phyloP scores from a whole-genome alignment of 2,113 vertebrate genomes.

The Anolis carolinensis region DNA sequence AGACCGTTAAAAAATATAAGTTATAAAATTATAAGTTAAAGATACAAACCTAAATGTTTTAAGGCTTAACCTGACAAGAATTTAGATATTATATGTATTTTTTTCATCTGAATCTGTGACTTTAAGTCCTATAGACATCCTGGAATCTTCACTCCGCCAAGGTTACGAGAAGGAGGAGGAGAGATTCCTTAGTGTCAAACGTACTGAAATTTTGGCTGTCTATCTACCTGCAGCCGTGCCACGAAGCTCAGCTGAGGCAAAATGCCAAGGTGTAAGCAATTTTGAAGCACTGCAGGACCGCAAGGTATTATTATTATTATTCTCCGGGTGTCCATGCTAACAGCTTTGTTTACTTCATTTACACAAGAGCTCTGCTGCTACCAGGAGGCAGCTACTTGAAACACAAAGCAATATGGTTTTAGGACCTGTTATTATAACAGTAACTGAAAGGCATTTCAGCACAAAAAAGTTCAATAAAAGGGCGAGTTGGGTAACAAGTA shows the following conservation, averaged over 20 bases:
- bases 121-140: not conserved
- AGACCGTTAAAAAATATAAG: no score
- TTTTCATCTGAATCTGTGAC: conserved; percentile 58
- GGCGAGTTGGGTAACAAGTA: no score
- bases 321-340: conserved; percentile 50
- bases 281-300: conserved; percentile 47
- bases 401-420: not conserved
- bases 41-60: no score
- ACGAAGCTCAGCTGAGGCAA: conserved; percentile 36
- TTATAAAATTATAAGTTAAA: no score
- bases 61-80: no score
- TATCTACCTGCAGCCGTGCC: not conserved
- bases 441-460: not conserved
- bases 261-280: conserved; percentile 49
- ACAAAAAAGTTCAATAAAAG: not conserved
- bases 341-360: conserved; percentile 67
- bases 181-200: not conserved
- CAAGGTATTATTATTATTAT: conserved; percentile 54
- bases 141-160: conserved; percentile 29
- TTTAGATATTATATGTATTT: no score
- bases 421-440: not conserved
- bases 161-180: conserved; percentile 20
- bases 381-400: not conserved
- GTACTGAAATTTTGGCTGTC: not conserved
- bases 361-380: conserved; percentile 3